These are phyloP conservation scores for Drymodes brunneopygia DNA, from an alignment of 2,113 vertebrate genomes.

Conservation along the genomic window DNA sequence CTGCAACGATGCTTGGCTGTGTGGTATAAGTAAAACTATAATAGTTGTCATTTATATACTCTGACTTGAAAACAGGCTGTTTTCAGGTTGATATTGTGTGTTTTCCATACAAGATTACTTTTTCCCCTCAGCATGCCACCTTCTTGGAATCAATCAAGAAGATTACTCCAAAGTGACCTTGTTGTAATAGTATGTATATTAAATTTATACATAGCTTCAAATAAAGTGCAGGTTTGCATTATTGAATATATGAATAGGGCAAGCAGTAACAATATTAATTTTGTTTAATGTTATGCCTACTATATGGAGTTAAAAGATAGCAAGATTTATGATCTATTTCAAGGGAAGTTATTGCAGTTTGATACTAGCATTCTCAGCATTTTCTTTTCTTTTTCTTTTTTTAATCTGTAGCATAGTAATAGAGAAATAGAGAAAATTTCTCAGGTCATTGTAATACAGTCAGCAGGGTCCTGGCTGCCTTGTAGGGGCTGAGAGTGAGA, in stretches of 20 bases:
- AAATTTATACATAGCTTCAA: slow-evolving; percentile 1
- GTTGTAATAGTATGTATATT: neutral
- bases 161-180: slow-evolving; percentile 29
- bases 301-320: neutral
- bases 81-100: neutral
- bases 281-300: neutral
- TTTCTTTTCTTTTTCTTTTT: neutral
- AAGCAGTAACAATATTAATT: neutral
- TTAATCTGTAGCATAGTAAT: neutral
- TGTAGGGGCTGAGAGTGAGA: neutral
- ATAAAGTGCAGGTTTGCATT: neutral
- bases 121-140: neutral
- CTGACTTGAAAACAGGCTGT: neutral
- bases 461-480: neutral
- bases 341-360: neutral
- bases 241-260: neutral
- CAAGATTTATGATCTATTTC: neutral
- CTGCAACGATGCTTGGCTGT: neutral
- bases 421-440: neutral
- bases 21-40: neutral
- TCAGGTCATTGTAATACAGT: neutral
- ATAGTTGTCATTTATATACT: neutral
- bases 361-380: neutral
- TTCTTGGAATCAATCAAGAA: neutral
- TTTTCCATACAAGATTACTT: slow-evolving; percentile 10